phyloP scores from a whole-genome alignment of 1,140 invertebrate genomes.

The Agrypnia vestita region DNA sequence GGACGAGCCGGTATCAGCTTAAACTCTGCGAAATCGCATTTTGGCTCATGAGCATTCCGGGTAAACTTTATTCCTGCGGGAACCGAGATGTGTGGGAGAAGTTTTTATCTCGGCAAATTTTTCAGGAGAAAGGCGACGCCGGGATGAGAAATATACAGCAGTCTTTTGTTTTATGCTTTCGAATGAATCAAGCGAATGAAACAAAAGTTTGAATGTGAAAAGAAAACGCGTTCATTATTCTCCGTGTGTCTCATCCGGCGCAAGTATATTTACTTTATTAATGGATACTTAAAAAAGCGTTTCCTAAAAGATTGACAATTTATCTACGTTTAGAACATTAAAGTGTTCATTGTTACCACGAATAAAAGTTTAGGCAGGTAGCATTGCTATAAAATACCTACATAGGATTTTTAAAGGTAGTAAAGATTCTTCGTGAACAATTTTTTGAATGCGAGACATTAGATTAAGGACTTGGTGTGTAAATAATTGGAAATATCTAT shows the following conservation, averaged over 20 bases:
- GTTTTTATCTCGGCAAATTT: constrained; percentile 32
- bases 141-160: constrained; percentile 23
- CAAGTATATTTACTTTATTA: neutral
- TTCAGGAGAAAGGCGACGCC: constrained; percentile 4
- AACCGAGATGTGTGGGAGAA: neutral
- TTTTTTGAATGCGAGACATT: too few relatives aligned
- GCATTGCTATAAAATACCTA: too few relatives aligned
- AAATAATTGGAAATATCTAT: too few relatives aligned
- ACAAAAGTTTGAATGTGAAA: constrained; percentile 11
- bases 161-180: constrained; percentile 25
- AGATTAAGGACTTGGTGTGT: too few relatives aligned
- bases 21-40: constrained; percentile 29
- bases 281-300: too few relatives aligned
- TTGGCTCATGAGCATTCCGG: constrained; percentile 7
- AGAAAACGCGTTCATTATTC: neutral
- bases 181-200: constrained; percentile 26
- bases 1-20: constrained; percentile 2
- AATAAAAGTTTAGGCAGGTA: too few relatives aligned
- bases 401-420: too few relatives aligned
- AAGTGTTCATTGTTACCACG: too few relatives aligned
- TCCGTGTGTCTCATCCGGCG: neutral
- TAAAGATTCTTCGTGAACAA: too few relatives aligned
- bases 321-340: too few relatives aligned
- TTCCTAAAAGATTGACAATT: too few relatives aligned
- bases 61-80: constrained; percentile 8